These are phyloP conservation scores for Machimus rusticus DNA, from an alignment of 2,888 invertebrate genomes.

Conservation along the genomic window DNA sequence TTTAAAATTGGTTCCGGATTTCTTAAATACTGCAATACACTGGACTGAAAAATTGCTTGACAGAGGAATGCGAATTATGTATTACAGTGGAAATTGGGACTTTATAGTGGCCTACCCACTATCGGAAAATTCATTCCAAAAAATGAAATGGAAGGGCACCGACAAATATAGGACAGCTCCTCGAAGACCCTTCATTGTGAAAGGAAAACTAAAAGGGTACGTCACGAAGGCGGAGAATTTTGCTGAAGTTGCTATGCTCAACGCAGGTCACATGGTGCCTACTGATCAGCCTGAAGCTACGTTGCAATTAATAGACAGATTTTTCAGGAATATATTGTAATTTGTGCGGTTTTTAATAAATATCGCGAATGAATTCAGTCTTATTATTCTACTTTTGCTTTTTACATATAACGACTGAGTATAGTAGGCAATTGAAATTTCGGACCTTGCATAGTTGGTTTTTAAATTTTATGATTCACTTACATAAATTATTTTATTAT, in stretches of 20 bases:
- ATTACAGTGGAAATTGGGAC: conserved; percentile 67
- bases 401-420: too few relatives aligned
- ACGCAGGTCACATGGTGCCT: conserved; percentile 75
- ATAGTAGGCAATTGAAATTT: too few relatives aligned
- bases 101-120: conserved; percentile 73
- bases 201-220: conserved; percentile 67
- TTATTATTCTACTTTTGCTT: background rate
- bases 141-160: conserved; percentile 64
- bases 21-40: conserved; percentile 68
- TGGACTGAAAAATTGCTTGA: conserved; percentile 67
- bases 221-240: conserved; percentile 67
- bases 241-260: conserved; percentile 69
- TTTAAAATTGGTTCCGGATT: conserved; percentile 65
- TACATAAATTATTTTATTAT: too few relatives aligned
- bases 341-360: conserved; percentile 26
- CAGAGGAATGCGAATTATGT: conserved; percentile 62
- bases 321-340: conserved; percentile 59
- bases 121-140: conserved; percentile 66
- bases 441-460: too few relatives aligned
- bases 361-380: background rate
- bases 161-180: conserved; percentile 64
- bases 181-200: conserved; percentile 64
- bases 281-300: conserved; percentile 69
- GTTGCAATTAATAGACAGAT: conserved; percentile 69
- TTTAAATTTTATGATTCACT: too few relatives aligned